Evolutionary conservation across 2,113 vertebrate genomes (phyloP).

Genomic region (Chionodraco myersi): DNA sequence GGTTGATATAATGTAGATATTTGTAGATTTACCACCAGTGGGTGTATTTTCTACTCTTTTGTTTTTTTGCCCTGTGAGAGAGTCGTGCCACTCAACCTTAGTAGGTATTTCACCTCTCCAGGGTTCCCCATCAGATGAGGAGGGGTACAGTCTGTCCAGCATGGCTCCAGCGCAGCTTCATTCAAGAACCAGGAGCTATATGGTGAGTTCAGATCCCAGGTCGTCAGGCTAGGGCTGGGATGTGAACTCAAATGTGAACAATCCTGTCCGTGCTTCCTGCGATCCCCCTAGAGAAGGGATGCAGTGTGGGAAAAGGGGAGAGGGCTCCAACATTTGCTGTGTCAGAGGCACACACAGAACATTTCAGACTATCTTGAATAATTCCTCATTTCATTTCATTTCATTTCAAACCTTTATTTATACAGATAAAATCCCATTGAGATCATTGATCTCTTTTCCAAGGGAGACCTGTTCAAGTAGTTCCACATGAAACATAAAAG

Average conservation of each 20-base stretch:
- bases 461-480: too few species aligned
- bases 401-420: too few species aligned
- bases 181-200: constrained; percentile 70
- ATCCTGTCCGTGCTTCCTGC: constrained; percentile 57
- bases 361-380: constrained; percentile 9
- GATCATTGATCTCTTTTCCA: too few species aligned
- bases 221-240: constrained; percentile 68
- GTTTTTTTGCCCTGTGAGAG: constrained; percentile 56
- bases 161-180: constrained; percentile 67
- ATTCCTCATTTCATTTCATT: neutral
- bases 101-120: constrained; percentile 77
- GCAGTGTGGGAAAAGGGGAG: constrained; percentile 30
- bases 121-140: constrained; percentile 72
- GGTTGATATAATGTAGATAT: constrained; percentile 15
- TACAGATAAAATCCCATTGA: too few species aligned
- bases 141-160: constrained; percentile 62
- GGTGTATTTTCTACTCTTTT: constrained; percentile 51
- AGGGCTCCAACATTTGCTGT: constrained; percentile 8
- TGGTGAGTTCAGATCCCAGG: constrained; percentile 80
- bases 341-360: constrained; percentile 6
- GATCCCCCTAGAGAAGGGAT: constrained; percentile 47
- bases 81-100: constrained; percentile 66
- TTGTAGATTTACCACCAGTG: constrained; percentile 7
- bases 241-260: constrained; percentile 72
- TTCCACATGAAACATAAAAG: too few species aligned